Evolutionary conservation across 2,113 vertebrate genomes (phyloP), one percentile per base, ranked within the genome.

Genomic region (Holacanthus passer): DNA sequence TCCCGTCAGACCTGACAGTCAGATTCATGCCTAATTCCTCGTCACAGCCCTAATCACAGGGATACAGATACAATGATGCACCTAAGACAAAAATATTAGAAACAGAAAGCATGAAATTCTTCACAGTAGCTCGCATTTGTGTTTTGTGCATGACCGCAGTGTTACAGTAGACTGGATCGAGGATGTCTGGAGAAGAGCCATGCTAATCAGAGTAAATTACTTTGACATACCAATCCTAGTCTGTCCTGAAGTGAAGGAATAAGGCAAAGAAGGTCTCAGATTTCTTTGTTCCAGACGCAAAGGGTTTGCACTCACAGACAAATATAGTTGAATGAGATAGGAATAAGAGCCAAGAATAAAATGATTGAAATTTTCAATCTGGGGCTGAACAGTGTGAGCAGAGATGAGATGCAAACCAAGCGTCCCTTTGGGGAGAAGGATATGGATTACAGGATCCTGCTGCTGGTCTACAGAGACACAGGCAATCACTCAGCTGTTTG

Each of bases 391-490:
- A 65, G 53, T 62, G 71, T 67, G 75, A 87, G 87, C 71, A 81
- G 80, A 87, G 89, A 92, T 92, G 91, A 92, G 89, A 92, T 92
- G 91, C 93, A 93, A 93, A 91, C 86, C 85, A 83, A 82, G 88
- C 72, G 20, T 91, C 87, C 86, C 90, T 90, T 85, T 85, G 85
- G 91, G 80, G 86, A 75, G 82, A 75, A 69, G 75, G 60, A 84
- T 93, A 91, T 92, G 79, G 90, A 93, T 94, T 92, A 88, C 82
- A 86, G 65, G 79, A 92, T 90, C 67, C 82, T 73, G 79, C 84
- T 84, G 86, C 90, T 88, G 82, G 87, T 88, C 92, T 77, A 69
- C 86, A 87, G 89, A 89, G 88, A 88, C 83, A 67, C 59, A 60
- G 77, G 83, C 88, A 90, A 94, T 92, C 91, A 81, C 81, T 92